Conservation (phyloP, 2,113 vertebrate species). For the Orientallactaga bullata region DNA sequence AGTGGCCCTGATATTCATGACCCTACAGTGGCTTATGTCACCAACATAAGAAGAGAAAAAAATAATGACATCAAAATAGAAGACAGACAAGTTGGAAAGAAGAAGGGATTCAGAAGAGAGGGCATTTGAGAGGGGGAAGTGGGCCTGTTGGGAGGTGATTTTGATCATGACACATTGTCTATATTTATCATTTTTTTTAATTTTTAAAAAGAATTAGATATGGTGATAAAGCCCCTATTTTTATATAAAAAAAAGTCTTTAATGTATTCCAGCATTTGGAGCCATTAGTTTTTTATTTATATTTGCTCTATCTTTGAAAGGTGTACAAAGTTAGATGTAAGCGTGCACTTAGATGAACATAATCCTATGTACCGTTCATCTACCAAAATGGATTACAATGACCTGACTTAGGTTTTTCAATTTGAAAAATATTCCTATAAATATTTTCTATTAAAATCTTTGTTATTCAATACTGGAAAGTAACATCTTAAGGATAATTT, state of each 20-base stretch:
- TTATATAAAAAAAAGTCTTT: background rate
- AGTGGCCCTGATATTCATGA: too few species aligned
- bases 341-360: background rate
- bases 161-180: too few species aligned
- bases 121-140: too few species aligned
- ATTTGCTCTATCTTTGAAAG: conserved; percentile 7
- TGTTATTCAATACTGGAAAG: conserved; percentile 18
- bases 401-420: background rate
- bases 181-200: too few species aligned
- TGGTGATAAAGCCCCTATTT: background rate
- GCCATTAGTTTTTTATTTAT: background rate
- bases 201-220: background rate
- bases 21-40: too few species aligned
- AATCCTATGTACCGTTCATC: too few species aligned
- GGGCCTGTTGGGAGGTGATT: too few species aligned
- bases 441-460: background rate
- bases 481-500: background rate
- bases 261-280: background rate
- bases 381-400: background rate
- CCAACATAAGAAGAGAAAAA: too few species aligned
- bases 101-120: too few species aligned
- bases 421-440: background rate
- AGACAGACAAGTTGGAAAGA: too few species aligned
- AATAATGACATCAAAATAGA: too few species aligned
- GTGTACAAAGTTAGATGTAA: background rate